Conservation (phyloP, 1,140 invertebrate species). For the Helicoverpa armigera region DNA sequence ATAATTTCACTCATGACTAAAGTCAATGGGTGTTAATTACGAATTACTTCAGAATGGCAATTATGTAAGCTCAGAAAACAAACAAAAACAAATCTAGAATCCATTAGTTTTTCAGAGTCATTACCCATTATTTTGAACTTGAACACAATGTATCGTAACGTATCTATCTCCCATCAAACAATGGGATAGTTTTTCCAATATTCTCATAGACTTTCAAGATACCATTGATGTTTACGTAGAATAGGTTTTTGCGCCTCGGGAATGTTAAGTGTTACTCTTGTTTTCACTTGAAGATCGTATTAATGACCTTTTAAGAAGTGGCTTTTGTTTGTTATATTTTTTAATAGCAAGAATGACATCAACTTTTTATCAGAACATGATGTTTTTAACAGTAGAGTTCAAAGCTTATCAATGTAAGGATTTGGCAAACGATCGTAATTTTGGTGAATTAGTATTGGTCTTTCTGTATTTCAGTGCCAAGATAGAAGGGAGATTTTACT, state of each 20-base stretch:
- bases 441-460: too few species aligned
- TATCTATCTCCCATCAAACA: slow-evolving; percentile 20
- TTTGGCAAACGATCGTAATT: too few species aligned
- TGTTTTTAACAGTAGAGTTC: too few species aligned
- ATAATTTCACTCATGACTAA: too few species aligned
- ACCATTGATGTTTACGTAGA: slow-evolving; percentile 39
- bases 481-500: too few species aligned
- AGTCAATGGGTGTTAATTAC: too few species aligned
- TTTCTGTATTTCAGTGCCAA: too few species aligned
- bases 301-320: slow-evolving; percentile 28
- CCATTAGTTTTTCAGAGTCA: neutral
- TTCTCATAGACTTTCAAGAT: slow-evolving; percentile 47
- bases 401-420: too few species aligned
- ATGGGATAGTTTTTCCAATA: slow-evolving; percentile 21
- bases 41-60: neutral
- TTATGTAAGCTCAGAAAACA: slow-evolving; percentile 8
- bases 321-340: neutral
- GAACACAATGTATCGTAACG: slow-evolving; percentile 14
- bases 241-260: slow-evolving; percentile 24
- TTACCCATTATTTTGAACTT: neutral
- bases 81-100: slow-evolving; percentile 13
- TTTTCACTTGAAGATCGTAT: slow-evolving; percentile 41
- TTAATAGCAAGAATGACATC: too few species aligned
- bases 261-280: neutral
- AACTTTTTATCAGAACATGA: too few species aligned